Evolutionary conservation across 2,113 vertebrate genomes (phyloP), one percentile per base, ranked within the genome.

Genomic region (Herpailurus yagouaroundi): DNA sequence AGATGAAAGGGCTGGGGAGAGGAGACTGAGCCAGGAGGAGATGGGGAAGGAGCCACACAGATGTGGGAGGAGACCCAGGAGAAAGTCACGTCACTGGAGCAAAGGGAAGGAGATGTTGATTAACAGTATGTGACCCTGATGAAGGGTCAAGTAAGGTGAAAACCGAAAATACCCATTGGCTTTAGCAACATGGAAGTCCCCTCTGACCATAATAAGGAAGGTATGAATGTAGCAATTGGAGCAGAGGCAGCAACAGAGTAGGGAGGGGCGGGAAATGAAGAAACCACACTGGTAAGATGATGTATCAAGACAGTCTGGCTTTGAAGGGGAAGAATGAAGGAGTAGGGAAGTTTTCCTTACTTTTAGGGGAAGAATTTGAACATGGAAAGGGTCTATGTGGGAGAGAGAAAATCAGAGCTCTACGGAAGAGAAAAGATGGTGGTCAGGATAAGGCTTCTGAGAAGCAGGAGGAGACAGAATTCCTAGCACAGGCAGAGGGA

Each of bases 71-170:
- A 83, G 77, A 64, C n/a, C 63, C 71, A 79, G 69, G 36, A 55
- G 50, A 77, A 84, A 60, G 50, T 50, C 45, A 50, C 3, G 0
- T 94, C 93, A 81, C 66, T 50, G 15, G 36, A 71, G 66, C 25
- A 68, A 92, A 94, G 64, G 50, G 89, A 82, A 89, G 36, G 55
- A 89, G 73, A 57, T 36, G 41, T 60, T 83, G 82, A 71, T 45
- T 77, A 64, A n/a, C 45, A 77, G n/a, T 12, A 3, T 76, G 11
- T 23, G 23, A 52, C 10, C 16, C 68, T 55, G 29, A 41, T 1
- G 1, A 82, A 82, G 92, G 92, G 91, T 95, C 89, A 91, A 68
- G 60, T 36, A 11, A 95, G 95, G 93, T 21, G 33, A 89, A 89
- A 77, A 74, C 50, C 31, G 25, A 73, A 63, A 81, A 64, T 33